Percentiles rank a stretch among this genome's conserved stretches.
Conservation (phyloP, 2,113 vertebrate species). For the Caranx melampygus region DNA sequence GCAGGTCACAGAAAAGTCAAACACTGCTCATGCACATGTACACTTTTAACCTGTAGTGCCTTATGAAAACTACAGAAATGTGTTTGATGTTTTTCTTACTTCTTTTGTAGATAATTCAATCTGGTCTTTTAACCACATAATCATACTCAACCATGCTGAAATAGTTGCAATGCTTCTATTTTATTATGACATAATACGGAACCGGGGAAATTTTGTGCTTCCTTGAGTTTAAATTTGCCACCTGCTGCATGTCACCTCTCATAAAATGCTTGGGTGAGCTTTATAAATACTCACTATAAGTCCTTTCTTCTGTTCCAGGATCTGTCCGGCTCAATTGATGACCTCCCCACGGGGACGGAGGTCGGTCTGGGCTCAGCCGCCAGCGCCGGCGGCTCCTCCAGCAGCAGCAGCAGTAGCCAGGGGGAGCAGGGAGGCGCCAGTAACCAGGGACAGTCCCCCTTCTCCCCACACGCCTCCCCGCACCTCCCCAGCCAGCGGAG, state of each 20-base stretch:
- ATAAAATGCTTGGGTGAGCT: conserved; percentile 48
- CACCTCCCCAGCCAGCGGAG: conserved; percentile 92
- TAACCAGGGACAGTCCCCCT: conserved; percentile 94
- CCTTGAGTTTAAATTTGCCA: conserved; percentile 41
- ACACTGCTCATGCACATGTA: neutral
- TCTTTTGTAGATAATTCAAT: neutral
- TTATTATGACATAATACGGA: conserved; percentile 27
- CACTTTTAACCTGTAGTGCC: neutral
- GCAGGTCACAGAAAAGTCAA: conserved; percentile 12
- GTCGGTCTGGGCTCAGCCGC: conserved; percentile 90
- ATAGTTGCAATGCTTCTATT: conserved; percentile 5
- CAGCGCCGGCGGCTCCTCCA: conserved; percentile 86
- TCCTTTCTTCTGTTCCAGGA: conserved; percentile 85
- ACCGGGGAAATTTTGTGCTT: conserved; percentile 7
- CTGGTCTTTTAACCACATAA: neutral
- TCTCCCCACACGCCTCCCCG: conserved; percentile 95
- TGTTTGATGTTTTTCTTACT: neutral
- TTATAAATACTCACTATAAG: conserved; percentile 43
- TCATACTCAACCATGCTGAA: conserved; percentile 6
- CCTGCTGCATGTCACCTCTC: conserved; percentile 54
- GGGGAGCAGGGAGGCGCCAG: conserved; percentile 86
- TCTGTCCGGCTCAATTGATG: conserved; percentile 96
- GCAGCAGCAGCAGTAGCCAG: conserved; percentile 88
- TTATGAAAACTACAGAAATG: neutral
- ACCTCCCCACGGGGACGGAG: conserved; percentile 96